Conservation (phyloP, 2,797 vertebrate species). For the Squalus acanthias region DNA sequence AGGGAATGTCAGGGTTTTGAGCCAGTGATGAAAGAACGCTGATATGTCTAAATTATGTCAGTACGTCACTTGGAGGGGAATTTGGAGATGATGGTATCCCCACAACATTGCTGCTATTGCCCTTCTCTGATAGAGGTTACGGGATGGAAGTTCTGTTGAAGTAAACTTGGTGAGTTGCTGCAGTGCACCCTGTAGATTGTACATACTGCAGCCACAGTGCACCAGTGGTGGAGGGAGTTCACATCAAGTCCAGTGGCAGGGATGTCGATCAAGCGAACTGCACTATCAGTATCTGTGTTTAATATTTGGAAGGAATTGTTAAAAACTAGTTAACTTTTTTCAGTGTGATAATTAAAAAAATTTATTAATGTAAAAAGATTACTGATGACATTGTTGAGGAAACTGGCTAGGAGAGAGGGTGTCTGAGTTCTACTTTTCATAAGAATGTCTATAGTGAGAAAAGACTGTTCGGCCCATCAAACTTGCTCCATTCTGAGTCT, state of each 20-base stretch:
- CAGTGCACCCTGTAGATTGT: no score
- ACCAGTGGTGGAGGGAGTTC: neutral
- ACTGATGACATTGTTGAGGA: neutral
- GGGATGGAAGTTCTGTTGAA: neutral
- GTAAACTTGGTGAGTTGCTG: neutral
- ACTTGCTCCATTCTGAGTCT: neutral
- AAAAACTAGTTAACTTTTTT: neutral
- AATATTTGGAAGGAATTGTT: neutral
- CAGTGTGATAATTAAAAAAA: neutral
- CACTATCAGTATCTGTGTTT: neutral
- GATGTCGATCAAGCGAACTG: neutral
- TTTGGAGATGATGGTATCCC: neutral
- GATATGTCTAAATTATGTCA: neutral
- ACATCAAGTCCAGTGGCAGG: neutral
- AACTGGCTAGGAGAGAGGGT: neutral
- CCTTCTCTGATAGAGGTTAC: neutral
- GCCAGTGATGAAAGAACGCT: neutral
- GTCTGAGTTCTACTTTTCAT: neutral
- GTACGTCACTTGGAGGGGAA: neutral
- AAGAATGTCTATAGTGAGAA: neutral
- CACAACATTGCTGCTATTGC: neutral
- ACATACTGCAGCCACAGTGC: neutral
- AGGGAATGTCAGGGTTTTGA: neutral
- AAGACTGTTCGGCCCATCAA: neutral
- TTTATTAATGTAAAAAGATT: neutral